Percentiles rank a stretch among this genome's conserved stretches.
These are phyloP conservation scores for Trichonephila clavata DNA, from an alignment of 1,140 invertebrate species.

Conservation along the genomic window DNA sequence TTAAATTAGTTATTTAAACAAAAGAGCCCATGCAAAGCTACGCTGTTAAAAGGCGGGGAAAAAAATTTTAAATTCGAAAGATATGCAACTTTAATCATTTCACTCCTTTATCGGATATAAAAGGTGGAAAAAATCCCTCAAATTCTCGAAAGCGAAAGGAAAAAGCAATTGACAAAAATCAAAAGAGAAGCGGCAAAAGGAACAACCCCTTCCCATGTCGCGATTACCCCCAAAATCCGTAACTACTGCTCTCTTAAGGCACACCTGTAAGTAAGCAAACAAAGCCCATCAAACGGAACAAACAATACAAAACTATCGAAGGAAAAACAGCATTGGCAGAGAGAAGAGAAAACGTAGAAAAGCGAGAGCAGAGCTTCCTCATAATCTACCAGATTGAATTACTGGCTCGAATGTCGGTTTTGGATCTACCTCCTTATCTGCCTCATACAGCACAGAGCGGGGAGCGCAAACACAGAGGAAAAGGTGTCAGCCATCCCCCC, in stretches of 20 bases:
- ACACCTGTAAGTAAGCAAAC: slow-evolving; percentile 50
- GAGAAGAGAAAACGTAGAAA: slow-evolving; percentile 10
- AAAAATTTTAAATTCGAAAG: no score
- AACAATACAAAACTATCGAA: slow-evolving; percentile 44
- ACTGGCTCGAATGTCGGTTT: slow-evolving; percentile 63
- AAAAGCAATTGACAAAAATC: slow-evolving; percentile 24
- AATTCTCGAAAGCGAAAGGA: no score
- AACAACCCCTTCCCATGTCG: neutral
- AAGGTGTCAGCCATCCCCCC: neutral
- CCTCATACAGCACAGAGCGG: slow-evolving; percentile 46
- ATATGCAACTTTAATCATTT: no score
- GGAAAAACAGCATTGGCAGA: slow-evolving; percentile 64
- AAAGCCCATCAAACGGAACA: neutral
- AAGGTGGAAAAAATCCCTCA: neutral
- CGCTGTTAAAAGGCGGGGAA: no score
- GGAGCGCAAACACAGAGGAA: neutral
- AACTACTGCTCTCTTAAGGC: slow-evolving; percentile 30
- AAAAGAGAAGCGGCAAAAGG: neutral
- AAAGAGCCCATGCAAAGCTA: no score
- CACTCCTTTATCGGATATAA: no score
- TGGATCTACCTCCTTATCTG: slow-evolving; percentile 71
- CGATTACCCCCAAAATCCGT: slow-evolving; percentile 43
- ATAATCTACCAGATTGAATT: slow-evolving; percentile 76
- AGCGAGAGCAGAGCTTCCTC: slow-evolving; percentile 17
- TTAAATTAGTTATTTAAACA: no score